A percentile compares a stretch with the other conserved stretches of the same genome.
Evolutionary conservation across 1,140 invertebrate species (phyloP).

Genomic region (Atopsyche davidsoni): DNA sequence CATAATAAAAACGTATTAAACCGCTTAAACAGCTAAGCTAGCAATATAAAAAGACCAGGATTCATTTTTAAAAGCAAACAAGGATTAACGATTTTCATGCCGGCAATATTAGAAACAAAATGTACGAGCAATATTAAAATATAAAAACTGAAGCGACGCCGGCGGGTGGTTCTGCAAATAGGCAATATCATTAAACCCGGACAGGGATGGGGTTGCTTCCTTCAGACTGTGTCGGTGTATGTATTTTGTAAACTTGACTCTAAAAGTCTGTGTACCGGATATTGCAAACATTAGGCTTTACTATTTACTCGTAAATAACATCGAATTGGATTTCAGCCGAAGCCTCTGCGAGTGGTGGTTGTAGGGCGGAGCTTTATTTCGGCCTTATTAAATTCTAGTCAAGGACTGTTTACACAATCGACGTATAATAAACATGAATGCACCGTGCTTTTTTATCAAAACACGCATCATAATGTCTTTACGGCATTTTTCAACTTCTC

Average conservation of each 20-base stretch:
- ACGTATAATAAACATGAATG: constrained; percentile 1
- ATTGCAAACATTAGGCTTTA: not conserved
- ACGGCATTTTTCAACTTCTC: too few relatives aligned
- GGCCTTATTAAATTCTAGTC: constrained; percentile 21
- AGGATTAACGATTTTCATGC: not conserved
- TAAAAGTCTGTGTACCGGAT: not conserved
- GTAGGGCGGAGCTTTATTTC: not conserved
- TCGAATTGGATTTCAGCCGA: constrained; percentile 18
- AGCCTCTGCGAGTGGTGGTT: not conserved
- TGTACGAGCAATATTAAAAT: constrained; percentile 3
- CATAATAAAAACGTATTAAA: too few relatives aligned
- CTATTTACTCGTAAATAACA: constrained; percentile 15
- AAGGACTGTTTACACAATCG: constrained; percentile 2
- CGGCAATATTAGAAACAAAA: not conserved
- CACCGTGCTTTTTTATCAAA: not conserved
- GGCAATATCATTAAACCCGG: not conserved
- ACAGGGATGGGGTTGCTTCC: not conserved
- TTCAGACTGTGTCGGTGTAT: not conserved
- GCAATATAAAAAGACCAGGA: too few relatives aligned
- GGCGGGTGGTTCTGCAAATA: not conserved
- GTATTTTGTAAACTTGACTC: not conserved
- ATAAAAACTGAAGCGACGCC: constrained; percentile 6
- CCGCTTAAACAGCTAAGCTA: too few relatives aligned
- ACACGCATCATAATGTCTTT: not conserved
- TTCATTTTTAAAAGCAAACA: too few relatives aligned